phyloP scores from a whole-genome alignment of 2,888 invertebrate species.

The Pantelozetes paolii region DNA sequence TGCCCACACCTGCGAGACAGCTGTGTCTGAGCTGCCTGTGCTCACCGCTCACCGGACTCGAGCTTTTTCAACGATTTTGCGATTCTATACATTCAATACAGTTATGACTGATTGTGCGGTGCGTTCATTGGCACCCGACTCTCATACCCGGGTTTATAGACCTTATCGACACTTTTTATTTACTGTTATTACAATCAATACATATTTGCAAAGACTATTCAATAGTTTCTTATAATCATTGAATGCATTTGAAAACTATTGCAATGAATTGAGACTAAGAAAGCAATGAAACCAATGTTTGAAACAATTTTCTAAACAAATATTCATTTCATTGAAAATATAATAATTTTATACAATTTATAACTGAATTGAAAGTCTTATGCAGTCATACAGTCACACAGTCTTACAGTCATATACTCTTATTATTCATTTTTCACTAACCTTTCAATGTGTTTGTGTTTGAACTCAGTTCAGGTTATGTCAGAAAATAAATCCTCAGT shows the following conservation, averaged over 20 bases:
- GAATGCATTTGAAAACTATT: background rate
- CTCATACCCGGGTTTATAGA: constrained; percentile 13
- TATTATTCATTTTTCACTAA: constrained; percentile 2
- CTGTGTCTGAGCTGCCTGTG: too few relatives aligned
- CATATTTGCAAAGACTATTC: background rate
- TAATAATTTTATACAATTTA: too few relatives aligned
- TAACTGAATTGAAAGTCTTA: too few relatives aligned
- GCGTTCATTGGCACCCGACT: constrained; percentile 25
- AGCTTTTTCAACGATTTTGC: constrained; percentile 11
- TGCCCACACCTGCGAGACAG: constrained; percentile 27
- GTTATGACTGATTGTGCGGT: background rate
- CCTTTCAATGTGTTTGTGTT: background rate
- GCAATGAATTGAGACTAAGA: too few relatives aligned
- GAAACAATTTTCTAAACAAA: too few relatives aligned
- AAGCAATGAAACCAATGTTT: too few relatives aligned
- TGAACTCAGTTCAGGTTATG: background rate
- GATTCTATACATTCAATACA: background rate
- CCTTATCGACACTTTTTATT: constrained; percentile 22
- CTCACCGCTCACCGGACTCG: background rate
- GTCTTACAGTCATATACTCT: too few relatives aligned
- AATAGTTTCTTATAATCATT: background rate
- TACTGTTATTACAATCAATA: background rate
- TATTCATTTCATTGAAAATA: too few relatives aligned
- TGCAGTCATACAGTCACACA: too few relatives aligned
- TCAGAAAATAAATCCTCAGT: background rate